phyloP scores from a whole-genome alignment of 2,113 vertebrate genomes.

The Aegithalos caudatus region DNA sequence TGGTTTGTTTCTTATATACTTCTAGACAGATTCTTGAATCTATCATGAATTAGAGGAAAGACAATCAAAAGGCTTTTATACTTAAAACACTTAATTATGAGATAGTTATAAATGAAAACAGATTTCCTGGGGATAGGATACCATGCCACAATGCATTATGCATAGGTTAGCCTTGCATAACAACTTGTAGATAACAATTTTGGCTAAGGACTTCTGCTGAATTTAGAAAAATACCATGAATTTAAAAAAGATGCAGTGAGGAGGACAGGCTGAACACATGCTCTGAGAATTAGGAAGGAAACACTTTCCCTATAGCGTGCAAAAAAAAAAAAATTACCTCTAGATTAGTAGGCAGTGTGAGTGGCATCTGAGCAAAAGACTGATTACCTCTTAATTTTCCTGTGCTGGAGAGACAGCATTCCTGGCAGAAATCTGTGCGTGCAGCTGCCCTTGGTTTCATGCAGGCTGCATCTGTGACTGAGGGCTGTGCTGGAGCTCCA shows the following conservation, averaged over 20 bases:
- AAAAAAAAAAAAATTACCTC: background rate
- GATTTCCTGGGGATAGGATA: background rate
- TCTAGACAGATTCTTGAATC: background rate
- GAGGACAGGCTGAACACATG: background rate
- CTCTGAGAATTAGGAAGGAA: background rate
- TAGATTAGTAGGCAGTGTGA: background rate
- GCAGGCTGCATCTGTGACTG: background rate
- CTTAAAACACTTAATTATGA: background rate
- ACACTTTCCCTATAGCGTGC: accelerated
- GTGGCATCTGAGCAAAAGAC: background rate
- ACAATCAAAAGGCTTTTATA: background rate
- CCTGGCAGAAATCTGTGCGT: background rate
- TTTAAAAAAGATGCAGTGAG: background rate
- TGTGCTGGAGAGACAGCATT: background rate
- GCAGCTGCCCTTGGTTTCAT: background rate
- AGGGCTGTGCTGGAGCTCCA: background rate
- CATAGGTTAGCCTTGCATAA: background rate
- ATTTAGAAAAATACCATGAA: background rate
- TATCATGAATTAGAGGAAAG: background rate
- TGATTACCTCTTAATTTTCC: background rate
- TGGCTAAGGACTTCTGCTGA: background rate
- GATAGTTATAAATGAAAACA: background rate
- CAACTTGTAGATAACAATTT: background rate
- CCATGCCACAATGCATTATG: background rate
- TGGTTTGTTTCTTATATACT: background rate